Percentiles rank a stretch among this genome's conserved stretches.
Evolutionary conservation across 2,113 vertebrate species (phyloP).

Genomic region (Coreoperca whiteheadi): DNA sequence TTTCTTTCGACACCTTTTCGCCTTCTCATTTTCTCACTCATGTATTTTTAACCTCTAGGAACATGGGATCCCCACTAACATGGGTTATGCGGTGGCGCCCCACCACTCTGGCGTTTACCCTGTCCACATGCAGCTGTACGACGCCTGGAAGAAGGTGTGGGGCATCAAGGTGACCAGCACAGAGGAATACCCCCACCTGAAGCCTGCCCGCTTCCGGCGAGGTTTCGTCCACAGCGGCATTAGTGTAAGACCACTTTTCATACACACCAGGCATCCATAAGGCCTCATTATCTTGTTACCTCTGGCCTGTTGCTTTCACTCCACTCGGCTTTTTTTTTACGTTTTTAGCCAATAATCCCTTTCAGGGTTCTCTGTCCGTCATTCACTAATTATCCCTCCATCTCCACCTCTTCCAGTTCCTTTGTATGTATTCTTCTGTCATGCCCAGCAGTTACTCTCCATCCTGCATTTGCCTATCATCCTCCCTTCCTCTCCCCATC

Average conservation of each 20-base stretch:
- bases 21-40: neutral
- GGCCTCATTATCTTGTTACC: constrained; percentile 61
- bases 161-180: constrained; percentile 96
- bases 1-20: neutral
- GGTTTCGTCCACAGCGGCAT: constrained; percentile 96
- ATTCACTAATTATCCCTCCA: constrained; percentile 30
- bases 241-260: constrained; percentile 84
- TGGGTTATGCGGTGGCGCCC: constrained; percentile 97
- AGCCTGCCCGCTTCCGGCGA: constrained; percentile 94
- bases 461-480: constrained; percentile 13
- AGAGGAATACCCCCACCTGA: constrained; percentile 97
- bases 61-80: constrained; percentile 96
- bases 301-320: constrained; percentile 38
- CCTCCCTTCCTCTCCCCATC: neutral
- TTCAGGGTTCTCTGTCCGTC: constrained; percentile 33
- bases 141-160: constrained; percentile 99
- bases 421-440: constrained; percentile 28
- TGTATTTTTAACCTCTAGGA: constrained; percentile 82
- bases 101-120: constrained; percentile 98
- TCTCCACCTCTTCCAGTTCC: constrained; percentile 21
- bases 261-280: neutral
- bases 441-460: constrained; percentile 12
- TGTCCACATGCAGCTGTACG: constrained; percentile 94
- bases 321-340: constrained; percentile 17
- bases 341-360: constrained; percentile 42